Percentiles rank a stretch among this genome's conserved stretches.
These are phyloP conservation scores for Panurus biarmicus DNA, from an alignment of 2,113 vertebrate genomes.

Conservation along the genomic window DNA sequence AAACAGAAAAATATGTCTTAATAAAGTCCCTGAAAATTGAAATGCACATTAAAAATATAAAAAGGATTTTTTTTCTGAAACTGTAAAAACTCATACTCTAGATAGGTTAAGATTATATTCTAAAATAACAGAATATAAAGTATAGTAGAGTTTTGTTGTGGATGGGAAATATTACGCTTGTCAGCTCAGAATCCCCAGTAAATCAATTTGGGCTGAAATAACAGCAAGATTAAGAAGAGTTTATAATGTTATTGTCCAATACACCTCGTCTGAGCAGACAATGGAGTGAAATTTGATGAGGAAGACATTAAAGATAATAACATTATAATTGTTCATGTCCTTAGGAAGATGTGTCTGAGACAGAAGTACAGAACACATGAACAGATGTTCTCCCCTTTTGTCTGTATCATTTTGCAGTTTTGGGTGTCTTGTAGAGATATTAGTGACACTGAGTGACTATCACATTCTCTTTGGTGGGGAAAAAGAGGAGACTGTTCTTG, in stretches of 20 bases:
- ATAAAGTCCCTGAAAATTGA: background rate
- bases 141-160: background rate
- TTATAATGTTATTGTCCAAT: background rate
- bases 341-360: background rate
- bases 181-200: background rate
- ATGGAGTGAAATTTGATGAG: constrained; percentile 4
- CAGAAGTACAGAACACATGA: background rate
- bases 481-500: background rate
- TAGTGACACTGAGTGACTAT: background rate
- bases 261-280: background rate
- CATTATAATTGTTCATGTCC: background rate
- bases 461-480: background rate
- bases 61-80: background rate
- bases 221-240: background rate
- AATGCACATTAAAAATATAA: background rate
- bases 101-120: background rate
- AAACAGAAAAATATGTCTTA: background rate
- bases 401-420: background rate
- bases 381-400: background rate
- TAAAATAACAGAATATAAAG: background rate
- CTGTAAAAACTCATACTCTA: background rate
- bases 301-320: background rate
- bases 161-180: background rate
- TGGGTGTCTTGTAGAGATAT: background rate
- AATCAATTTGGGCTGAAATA: background rate